These are phyloP conservation scores for Erebia aethiops DNA, from an alignment of 2,888 invertebrate species.

Conservation along the genomic window DNA sequence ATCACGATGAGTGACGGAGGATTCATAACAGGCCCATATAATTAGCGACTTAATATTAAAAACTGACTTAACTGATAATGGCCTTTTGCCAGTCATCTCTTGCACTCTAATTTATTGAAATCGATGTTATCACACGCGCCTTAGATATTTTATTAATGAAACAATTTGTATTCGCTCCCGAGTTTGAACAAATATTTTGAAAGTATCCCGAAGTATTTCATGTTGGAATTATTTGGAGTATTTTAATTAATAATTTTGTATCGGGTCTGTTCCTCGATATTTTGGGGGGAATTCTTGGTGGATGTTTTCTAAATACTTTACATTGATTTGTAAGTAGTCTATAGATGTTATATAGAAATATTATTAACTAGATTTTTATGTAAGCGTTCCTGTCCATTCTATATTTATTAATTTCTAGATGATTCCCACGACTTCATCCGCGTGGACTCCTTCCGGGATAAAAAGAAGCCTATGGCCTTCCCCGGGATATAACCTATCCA, in stretches of 20 bases:
- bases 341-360: too few relatives aligned
- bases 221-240: constrained; percentile 49
- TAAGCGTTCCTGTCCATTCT: neutral
- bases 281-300: constrained; percentile 44
- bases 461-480: too few relatives aligned
- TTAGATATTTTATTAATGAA: constrained; percentile 64
- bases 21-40: too few relatives aligned
- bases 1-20: too few relatives aligned
- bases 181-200: constrained; percentile 51
- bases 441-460: too few relatives aligned
- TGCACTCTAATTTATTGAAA: constrained; percentile 57
- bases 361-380: constrained; percentile 17
- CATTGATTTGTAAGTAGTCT: constrained; percentile 34
- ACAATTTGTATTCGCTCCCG: constrained; percentile 70
- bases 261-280: constrained; percentile 26
- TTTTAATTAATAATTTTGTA: constrained; percentile 66
- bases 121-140: constrained; percentile 62
- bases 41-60: too few relatives aligned
- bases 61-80: neutral
- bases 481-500: too few relatives aligned
- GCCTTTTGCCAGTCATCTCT: constrained; percentile 1
- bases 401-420: too few relatives aligned
- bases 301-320: constrained; percentile 45
- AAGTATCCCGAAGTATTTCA: constrained; percentile 58
- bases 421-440: too few relatives aligned